A percentile compares a stretch with the other conserved stretches of the same genome.
phyloP scores from a whole-genome alignment of 2,888 invertebrate genomes.

The Leptodirus hochenwartii region DNA sequence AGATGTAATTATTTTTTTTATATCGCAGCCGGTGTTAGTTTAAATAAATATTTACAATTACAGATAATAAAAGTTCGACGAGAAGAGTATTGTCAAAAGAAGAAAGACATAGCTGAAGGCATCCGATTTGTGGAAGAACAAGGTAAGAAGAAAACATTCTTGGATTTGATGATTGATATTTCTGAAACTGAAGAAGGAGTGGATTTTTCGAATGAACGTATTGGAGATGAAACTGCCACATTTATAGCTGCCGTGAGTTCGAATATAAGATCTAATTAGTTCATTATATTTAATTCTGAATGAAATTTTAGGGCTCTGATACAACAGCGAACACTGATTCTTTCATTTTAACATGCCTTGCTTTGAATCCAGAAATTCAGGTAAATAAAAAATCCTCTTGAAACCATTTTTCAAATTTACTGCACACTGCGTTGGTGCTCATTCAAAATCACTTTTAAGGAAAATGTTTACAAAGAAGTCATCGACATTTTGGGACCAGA shows the following conservation, averaged over 20 bases:
- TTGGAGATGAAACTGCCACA: constrained; percentile 36
- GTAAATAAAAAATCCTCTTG: no score
- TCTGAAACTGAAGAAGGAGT: constrained; percentile 31
- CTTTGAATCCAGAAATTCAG: not conserved
- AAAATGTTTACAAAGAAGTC: constrained; percentile 2
- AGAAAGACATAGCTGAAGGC: no score
- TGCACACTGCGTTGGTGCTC: not conserved
- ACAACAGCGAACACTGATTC: not conserved
- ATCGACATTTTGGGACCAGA: not conserved
- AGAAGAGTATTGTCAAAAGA: no score
- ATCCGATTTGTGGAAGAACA: no score
- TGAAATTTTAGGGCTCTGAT: not conserved
- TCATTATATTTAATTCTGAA: not conserved
- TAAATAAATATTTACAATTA: no score
- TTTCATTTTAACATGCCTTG: not conserved
- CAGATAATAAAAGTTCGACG: no score
- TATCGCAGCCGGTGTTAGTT: no score
- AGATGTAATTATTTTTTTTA: no score
- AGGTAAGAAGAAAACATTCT: constrained; percentile 26
- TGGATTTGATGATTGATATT: constrained; percentile 29
- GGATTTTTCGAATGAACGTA: constrained; percentile 31
- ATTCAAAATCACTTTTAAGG: not conserved
- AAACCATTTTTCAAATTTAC: no score
- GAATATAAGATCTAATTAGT: not conserved
- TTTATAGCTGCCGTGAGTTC: constrained; percentile 33